Conservation (phyloP, 2,113 vertebrate genomes). For the Clinocottus analis region DNA sequence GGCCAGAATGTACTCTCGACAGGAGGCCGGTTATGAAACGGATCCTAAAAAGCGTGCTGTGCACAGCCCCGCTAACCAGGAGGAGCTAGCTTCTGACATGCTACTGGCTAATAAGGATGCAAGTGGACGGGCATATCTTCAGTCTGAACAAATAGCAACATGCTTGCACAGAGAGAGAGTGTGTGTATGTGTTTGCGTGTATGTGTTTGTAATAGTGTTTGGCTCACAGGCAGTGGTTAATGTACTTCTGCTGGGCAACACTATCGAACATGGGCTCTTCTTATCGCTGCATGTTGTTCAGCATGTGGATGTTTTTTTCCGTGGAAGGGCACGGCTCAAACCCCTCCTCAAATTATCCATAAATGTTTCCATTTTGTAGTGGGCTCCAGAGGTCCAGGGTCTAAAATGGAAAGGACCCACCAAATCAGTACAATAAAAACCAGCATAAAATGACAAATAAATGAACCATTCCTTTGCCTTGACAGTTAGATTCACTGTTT, state of each 20-base stretch:
- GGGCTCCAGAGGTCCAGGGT: not conserved
- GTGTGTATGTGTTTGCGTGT: too few species aligned
- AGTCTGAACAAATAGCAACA: too few species aligned
- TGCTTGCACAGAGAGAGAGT: too few species aligned
- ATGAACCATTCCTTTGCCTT: not conserved
- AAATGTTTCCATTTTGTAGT: not conserved
- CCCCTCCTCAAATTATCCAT: not conserved
- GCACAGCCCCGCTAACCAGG: constrained; percentile 7
- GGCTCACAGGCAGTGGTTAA: too few species aligned
- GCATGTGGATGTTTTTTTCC: not conserved
- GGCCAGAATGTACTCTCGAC: constrained; percentile 62
- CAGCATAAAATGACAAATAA: not conserved
- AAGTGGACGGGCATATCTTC: not conserved
- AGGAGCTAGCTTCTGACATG: not conserved
- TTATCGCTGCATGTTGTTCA: not conserved
- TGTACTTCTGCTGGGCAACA: not conserved
- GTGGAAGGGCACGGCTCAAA: not conserved
- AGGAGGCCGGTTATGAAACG: constrained; percentile 63
- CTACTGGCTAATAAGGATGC: not conserved
- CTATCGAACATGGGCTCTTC: not conserved
- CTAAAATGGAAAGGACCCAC: not conserved
- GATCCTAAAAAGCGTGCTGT: constrained; percentile 35
- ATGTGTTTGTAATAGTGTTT: too few species aligned
- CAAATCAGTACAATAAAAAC: not conserved
- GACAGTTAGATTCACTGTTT: not conserved